phyloP scores from a whole-genome alignment of 1,140 invertebrate species.

The Colletes gigas region DNA sequence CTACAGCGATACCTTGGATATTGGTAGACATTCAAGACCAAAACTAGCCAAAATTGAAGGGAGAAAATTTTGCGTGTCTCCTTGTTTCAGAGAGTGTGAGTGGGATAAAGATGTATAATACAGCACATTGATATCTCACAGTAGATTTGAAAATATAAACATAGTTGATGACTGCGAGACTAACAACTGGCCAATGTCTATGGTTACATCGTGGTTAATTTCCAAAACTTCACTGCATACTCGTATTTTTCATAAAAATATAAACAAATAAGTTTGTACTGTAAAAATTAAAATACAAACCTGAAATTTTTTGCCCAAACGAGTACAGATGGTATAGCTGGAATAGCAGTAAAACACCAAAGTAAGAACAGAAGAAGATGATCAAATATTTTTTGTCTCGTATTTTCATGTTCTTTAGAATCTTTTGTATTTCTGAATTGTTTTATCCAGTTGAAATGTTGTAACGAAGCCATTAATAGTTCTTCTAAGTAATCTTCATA shows the following conservation, averaged over 20 bases:
- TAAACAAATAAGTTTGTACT: constrained; percentile 10
- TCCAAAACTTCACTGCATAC: neutral
- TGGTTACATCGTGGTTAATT: too few relatives aligned
- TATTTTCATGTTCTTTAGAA: constrained; percentile 41
- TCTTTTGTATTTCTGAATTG: constrained; percentile 45
- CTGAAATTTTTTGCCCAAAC: constrained; percentile 80
- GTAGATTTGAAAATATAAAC: too few relatives aligned
- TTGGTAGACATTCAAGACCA: too few relatives aligned
- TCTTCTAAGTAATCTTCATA: constrained; percentile 89
- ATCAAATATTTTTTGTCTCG: constrained; percentile 72
- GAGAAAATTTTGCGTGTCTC: too few relatives aligned
- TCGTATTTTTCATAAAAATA: too few relatives aligned
- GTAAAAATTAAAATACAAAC: constrained; percentile 39
- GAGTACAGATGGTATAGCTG: constrained; percentile 77
- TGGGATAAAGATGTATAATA: too few relatives aligned
- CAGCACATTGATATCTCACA: too few relatives aligned
- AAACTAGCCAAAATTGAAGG: too few relatives aligned
- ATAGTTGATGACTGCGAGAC: too few relatives aligned
- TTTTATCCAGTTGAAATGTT: constrained; percentile 60
- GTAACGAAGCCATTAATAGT: constrained; percentile 76
- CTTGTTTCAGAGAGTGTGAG: too few relatives aligned
- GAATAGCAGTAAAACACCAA: constrained; percentile 72
- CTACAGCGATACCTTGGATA: neutral
- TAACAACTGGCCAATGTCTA: too few relatives aligned
- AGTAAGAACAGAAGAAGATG: constrained; percentile 77